These are phyloP conservation scores for Odocoileus hemionus DNA, from an alignment of 2,113 vertebrate genomes.

Conservation along the genomic window DNA sequence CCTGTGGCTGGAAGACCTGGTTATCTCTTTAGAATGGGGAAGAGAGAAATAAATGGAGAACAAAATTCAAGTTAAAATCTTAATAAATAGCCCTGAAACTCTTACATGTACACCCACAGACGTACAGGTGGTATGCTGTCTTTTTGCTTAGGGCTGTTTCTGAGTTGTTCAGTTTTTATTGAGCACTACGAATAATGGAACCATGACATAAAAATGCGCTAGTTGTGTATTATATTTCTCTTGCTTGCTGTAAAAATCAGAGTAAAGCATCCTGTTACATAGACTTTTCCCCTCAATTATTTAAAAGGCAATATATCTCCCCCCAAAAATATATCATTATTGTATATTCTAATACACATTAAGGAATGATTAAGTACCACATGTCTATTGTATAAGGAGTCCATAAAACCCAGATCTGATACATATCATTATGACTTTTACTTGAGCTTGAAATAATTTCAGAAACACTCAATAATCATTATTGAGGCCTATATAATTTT, in stretches of 20 bases:
- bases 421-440: background rate
- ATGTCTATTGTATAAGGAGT: background rate
- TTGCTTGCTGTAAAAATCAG: background rate
- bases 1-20: background rate
- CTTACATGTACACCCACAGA: background rate
- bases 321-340: background rate
- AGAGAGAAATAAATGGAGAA: background rate
- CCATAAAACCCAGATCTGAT: background rate
- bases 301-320: background rate
- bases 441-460: slow-evolving; percentile 13
- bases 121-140: background rate
- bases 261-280: background rate
- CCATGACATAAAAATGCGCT: background rate
- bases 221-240: background rate
- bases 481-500: background rate
- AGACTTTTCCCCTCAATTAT: background rate
- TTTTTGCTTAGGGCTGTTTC: background rate
- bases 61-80: background rate
- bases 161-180: background rate
- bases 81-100: background rate
- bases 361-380: background rate
- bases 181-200: background rate
- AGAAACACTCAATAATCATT: background rate
- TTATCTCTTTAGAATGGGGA: background rate
- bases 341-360: background rate